Base-by-base conservation (phyloP, 2,113 vertebrate species). In the Onychorhynchus coronatus region DNA sequence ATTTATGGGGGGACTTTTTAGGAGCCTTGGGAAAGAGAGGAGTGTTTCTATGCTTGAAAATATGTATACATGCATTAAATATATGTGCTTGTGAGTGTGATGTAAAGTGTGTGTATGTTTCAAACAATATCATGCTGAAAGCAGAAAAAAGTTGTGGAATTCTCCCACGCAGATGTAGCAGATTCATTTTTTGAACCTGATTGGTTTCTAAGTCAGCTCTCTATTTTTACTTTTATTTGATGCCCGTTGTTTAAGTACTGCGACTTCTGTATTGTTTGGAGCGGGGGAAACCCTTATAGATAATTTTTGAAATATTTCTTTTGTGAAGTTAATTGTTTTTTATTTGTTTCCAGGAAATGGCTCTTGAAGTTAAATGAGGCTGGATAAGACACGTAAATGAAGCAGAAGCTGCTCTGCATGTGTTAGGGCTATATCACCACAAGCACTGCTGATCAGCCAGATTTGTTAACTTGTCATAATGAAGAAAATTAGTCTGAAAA, bases 401-500 rank as follows among this genome's bases (percentile, higher is more conserved):
- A 98, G 98, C 96, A 78, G 81, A 78, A 92, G 80, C 94, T 94
- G 85, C 93, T 91, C 92, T 93, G 93, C 95, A 9, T 94, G 81
- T 96, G 96, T 95, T 96, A 88, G 93, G 96, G 90, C 85, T 94
- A 46, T 59, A 93, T 81, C 86, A 94, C 61, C 39, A 13, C 93
- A 89, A 97, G 89, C 93, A 88, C 91, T 88, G 83, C 85, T 97
- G 96, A 97, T 90, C 93, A 87, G 63, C 85, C 66, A 88, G 80
- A 93, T 85, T 92, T 92, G 93, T 86, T 91, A 80, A 79, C 91
- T 87, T 93, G 98, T 98, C 99, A 99, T 98, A 98, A 99, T 99
- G 99, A 99, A 99, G 99, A 99, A 99, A 98, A 99, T 99, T 86
- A 99, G 99, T 98, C 99, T 99, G 96, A 99, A 99, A 97, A 99